Conservation (phyloP, 2,113 vertebrate species). For the Macquaria ambigua region DNA sequence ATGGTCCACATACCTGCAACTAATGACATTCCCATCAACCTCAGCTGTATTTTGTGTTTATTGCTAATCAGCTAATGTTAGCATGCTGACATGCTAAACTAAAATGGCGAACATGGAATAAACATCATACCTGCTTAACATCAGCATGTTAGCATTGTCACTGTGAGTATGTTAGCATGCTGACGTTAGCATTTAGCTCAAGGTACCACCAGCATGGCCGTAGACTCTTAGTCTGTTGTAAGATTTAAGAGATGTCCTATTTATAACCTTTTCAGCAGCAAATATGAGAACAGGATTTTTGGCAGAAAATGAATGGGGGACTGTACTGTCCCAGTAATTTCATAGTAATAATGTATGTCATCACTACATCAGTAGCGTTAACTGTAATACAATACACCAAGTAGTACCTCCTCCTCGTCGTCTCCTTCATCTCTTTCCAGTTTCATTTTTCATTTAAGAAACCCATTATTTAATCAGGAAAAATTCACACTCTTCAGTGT, state of each 20-base stretch:
- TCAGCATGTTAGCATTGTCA: background rate
- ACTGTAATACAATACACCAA: background rate
- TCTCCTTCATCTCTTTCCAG: constrained; percentile 5
- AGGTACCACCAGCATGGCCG: background rate
- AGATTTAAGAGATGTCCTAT: background rate
- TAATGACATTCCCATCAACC: background rate
- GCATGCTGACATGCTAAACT: background rate
- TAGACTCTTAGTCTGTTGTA: background rate
- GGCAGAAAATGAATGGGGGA: too few species aligned
- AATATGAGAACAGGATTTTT: background rate
- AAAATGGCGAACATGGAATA: background rate
- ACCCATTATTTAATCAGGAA: constrained; percentile 9
- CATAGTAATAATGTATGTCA: constrained; percentile 2
- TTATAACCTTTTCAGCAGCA: background rate
- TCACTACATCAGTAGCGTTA: background rate
- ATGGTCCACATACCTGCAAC: background rate
- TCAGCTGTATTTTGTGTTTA: background rate
- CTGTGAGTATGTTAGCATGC: background rate
- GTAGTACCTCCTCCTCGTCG: background rate
- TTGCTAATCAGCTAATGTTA: background rate
- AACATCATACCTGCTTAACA: background rate
- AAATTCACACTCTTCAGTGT: background rate
- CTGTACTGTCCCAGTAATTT: background rate
- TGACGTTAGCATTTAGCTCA: too few species aligned
- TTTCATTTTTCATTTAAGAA: constrained; percentile 28